phyloP scores from a whole-genome alignment of 2,113 vertebrate genomes.

The Oenanthe melanoleuca region DNA sequence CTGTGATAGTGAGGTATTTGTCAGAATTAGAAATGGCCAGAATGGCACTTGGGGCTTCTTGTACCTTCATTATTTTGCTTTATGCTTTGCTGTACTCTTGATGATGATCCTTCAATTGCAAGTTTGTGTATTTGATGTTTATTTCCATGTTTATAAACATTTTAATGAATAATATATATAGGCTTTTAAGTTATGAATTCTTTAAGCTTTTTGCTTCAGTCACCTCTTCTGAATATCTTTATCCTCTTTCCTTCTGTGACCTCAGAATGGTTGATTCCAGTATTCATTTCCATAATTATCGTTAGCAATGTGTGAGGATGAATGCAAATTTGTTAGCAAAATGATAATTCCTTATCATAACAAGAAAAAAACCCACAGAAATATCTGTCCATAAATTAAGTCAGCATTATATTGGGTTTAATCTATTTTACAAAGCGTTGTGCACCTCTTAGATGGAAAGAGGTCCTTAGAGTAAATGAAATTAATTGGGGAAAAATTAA shows the following conservation, averaged over 20 bases:
- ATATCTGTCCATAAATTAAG: constrained; percentile 54
- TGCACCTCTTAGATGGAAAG: neutral
- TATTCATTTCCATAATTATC: neutral
- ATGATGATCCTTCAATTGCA: neutral
- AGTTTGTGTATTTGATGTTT: neutral
- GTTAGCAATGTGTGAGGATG: neutral
- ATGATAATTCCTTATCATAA: constrained; percentile 4
- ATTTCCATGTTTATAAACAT: neutral
- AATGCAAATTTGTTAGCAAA: constrained; percentile 22
- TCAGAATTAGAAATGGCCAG: neutral
- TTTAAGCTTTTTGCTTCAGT: neutral
- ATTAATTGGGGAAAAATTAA: constrained; percentile 35
- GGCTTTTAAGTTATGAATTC: neutral
- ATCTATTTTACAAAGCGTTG: constrained; percentile 3
- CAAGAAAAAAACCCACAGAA: neutral
- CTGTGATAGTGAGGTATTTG: neutral
- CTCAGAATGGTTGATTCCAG: neutral
- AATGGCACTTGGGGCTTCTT: neutral
- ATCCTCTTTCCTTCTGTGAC: neutral
- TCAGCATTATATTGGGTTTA: constrained; percentile 14
- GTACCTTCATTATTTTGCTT: neutral
- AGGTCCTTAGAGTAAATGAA: constrained; percentile 31
- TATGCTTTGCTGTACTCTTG: neutral
- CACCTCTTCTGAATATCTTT: neutral
- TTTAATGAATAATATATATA: neutral